These are phyloP conservation scores for Hydroisotoma schaefferi DNA, from an alignment of 2,888 invertebrate genomes.

Conservation along the genomic window DNA sequence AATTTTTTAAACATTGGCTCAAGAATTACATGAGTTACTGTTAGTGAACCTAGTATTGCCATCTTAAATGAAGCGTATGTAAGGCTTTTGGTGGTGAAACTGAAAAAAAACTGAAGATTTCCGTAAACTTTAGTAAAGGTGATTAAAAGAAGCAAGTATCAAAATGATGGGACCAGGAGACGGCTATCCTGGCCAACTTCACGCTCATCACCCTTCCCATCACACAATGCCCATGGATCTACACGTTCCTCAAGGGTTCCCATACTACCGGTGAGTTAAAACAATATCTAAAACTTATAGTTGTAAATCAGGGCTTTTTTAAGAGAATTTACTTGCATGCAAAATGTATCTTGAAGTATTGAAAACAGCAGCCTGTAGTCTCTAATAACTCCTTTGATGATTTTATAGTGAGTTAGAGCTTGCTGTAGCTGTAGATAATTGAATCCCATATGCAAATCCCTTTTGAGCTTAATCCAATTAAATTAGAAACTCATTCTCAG, in stretches of 20 bases:
- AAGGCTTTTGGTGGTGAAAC: too few species aligned
- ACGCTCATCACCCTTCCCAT: conserved; percentile 51
- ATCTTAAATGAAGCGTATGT: too few species aligned
- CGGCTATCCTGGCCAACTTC: conserved; percentile 55
- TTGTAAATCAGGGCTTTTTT: background rate
- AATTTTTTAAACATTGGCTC: background rate
- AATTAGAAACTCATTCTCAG: conserved; percentile 3
- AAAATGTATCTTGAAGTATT: too few species aligned
- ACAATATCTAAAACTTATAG: background rate
- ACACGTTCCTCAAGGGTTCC: conserved; percentile 83
- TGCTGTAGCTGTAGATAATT: too few species aligned
- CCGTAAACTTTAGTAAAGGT: background rate
- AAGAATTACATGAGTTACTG: too few species aligned
- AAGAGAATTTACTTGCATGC: background rate
- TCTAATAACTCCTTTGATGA: too few species aligned
- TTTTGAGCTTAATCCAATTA: conserved; percentile 10
- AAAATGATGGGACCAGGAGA: conserved; percentile 49
- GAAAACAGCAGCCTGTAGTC: too few species aligned
- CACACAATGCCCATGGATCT: conserved; percentile 79
- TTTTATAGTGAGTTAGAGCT: too few species aligned
- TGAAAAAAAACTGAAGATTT: too few species aligned
- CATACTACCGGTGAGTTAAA: conserved; percentile 76
- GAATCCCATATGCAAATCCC: too few species aligned
- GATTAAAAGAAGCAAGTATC: conserved; percentile 3
- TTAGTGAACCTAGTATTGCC: too few species aligned